Conservation (phyloP, 2,113 vertebrate genomes). For the Agelaius tricolor region DNA sequence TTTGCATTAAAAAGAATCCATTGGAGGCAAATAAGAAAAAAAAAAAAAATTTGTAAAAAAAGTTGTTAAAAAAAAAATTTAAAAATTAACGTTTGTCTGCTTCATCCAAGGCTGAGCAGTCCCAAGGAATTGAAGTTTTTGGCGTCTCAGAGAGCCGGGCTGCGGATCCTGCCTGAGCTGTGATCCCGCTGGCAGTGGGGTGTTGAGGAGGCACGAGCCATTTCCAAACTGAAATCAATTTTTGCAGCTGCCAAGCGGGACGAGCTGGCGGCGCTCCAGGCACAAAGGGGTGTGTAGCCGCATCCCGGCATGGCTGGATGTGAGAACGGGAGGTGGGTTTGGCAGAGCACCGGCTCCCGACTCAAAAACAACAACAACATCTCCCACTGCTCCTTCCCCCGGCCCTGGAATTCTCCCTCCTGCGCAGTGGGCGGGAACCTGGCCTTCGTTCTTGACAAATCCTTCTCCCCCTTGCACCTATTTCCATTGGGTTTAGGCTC, state of each 20-base stretch:
- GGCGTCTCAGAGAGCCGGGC: not conserved
- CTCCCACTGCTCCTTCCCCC: conserved; percentile 53
- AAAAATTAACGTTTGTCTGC: not conserved
- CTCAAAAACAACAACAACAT: conserved; percentile 61
- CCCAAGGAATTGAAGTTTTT: not conserved
- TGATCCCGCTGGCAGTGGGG: not conserved
- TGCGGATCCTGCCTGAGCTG: not conserved
- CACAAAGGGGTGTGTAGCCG: conserved; percentile 65
- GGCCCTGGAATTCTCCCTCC: conserved; percentile 45
- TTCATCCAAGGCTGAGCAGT: not conserved
- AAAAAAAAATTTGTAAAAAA: no score
- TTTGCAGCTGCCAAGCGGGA: conserved; percentile 60
- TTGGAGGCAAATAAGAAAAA: not conserved
- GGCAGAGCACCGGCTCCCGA: conserved; percentile 52
- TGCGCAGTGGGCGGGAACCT: conserved; percentile 42
- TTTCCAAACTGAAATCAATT: conserved; percentile 71
- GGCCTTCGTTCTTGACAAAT: conserved; percentile 11
- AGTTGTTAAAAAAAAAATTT: not conserved
- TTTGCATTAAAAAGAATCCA: not conserved
- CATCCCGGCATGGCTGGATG: conserved; percentile 49
- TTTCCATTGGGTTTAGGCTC: conserved; percentile 25
- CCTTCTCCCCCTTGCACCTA: not conserved
- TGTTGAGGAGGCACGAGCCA: conserved; percentile 42
- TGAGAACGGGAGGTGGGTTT: conserved; percentile 72
- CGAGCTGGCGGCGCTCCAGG: conserved; percentile 69